Evolutionary conservation across 30 jellyfish, hydroid and myxozoan genomes (phyloP).

Genomic region (Phacellophora camtschatica): DNA sequence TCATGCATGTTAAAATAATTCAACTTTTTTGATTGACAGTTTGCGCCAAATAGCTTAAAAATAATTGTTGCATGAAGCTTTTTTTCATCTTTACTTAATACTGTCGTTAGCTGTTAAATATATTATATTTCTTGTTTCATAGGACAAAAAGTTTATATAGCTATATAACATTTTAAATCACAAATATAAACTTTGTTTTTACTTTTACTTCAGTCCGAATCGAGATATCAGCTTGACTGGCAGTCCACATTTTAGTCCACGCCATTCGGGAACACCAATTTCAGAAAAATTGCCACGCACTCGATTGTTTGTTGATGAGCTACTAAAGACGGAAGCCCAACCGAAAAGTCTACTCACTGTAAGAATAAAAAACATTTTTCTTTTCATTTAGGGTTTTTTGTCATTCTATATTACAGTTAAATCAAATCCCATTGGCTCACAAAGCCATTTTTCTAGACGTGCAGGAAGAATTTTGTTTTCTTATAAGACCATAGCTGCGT

Average conservation of each 20-base stretch:
- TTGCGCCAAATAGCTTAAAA: not conserved
- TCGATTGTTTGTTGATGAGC: constrained; percentile 41
- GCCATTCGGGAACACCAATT: constrained; percentile 43
- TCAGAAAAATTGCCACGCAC: constrained; percentile 64
- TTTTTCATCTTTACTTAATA: not conserved
- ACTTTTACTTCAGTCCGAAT: constrained; percentile 2
- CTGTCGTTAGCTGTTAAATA: not conserved
- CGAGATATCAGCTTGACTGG: constrained; percentile 23
- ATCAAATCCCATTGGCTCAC: too few species aligned
- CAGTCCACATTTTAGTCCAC: constrained; percentile 22
- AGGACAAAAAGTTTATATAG: too few species aligned
- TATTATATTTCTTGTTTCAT: not conserved
- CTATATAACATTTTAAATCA: too few species aligned
- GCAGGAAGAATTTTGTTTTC: too few species aligned
- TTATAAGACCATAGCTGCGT: too few species aligned
- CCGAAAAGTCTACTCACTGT: constrained; percentile 48
- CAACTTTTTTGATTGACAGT: not conserved
- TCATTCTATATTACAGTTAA: too few species aligned
- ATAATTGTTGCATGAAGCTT: too few species aligned
- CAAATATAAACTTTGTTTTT: too few species aligned
- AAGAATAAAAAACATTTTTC: not conserved
- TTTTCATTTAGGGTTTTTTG: not conserved
- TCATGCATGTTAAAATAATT: not conserved
- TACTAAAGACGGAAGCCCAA: not conserved
- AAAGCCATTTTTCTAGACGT: too few species aligned